Evolutionary conservation across 2,797 vertebrate genomes (phyloP).

Genomic region (Argentina silus): DNA sequence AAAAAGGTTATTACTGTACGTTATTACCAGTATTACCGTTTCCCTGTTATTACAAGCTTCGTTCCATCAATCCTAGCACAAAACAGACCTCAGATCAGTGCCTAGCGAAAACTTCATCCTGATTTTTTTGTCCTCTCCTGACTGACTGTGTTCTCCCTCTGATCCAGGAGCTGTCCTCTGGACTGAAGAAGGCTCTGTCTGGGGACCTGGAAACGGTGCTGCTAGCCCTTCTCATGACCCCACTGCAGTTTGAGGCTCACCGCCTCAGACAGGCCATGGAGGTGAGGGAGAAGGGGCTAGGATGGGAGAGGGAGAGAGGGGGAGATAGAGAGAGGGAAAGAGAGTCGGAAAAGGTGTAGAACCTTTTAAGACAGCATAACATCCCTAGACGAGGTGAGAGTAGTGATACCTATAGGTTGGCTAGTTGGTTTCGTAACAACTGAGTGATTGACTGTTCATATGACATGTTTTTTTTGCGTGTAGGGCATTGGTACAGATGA

Average conservation of each 20-base stretch:
- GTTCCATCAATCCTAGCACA: neutral
- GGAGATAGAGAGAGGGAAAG: neutral
- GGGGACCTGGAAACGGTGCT: constrained; percentile 74
- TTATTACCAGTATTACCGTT: too few relatives aligned
- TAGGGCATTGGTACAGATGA: constrained; percentile 81
- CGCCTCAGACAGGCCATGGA: constrained; percentile 80
- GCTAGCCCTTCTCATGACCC: constrained; percentile 72
- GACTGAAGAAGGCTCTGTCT: constrained; percentile 73
- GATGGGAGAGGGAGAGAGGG: neutral
- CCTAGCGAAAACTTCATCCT: neutral
- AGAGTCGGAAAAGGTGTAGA: too few relatives aligned
- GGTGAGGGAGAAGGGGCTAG: constrained; percentile 59
- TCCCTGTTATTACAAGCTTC: neutral
- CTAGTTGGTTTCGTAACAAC: neutral
- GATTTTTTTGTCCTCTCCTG: too few relatives aligned
- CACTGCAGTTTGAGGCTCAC: constrained; percentile 70
- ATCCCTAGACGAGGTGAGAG: too few relatives aligned
- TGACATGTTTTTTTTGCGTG: neutral
- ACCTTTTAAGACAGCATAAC: neutral
- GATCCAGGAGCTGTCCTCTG: constrained; percentile 71
- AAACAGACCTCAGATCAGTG: constrained; percentile 8
- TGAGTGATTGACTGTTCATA: neutral
- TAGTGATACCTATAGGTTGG: neutral
- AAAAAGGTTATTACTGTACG: too few relatives aligned
- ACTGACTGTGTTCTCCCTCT: constrained; percentile 20